These are phyloP conservation scores for Notoglanidium macrostoma DNA, from an alignment of 2,797 vertebrate species.

Conservation along the genomic window DNA sequence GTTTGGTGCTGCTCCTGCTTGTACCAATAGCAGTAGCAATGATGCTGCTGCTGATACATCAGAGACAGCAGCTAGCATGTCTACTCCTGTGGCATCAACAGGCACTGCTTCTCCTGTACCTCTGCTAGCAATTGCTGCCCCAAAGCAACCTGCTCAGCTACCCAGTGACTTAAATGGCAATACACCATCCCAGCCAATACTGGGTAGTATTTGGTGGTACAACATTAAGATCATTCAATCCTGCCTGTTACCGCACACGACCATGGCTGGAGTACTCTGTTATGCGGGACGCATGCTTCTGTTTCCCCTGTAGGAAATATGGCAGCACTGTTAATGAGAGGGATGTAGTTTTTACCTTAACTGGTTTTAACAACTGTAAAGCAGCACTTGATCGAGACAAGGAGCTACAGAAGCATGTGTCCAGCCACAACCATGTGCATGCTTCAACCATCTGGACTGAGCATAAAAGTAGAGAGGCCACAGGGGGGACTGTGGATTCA, in stretches of 20 bases:
- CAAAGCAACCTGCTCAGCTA: constrained; percentile 11
- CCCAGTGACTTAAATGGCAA: constrained; percentile 1
- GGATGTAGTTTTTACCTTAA: background rate
- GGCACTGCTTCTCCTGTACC: background rate
- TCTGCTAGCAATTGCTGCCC: background rate
- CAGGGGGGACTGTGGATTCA: background rate
- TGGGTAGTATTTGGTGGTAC: background rate
- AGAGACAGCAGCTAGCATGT: too few species aligned
- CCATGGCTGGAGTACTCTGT: too few species aligned
- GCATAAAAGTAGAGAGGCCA: background rate
- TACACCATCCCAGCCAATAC: constrained; percentile 1
- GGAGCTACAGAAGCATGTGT: background rate
- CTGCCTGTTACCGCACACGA: too few species aligned
- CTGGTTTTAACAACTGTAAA: background rate
- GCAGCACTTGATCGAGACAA: background rate
- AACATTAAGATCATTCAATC: background rate
- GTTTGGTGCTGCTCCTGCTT: too few species aligned
- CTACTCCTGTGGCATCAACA: constrained; percentile 4
- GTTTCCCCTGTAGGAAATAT: background rate
- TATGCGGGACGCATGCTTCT: background rate
- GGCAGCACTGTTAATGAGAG: background rate
- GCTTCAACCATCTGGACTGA: too few species aligned
- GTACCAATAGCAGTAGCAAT: too few species aligned
- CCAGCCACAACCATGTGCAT: too few species aligned
- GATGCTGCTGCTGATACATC: too few species aligned